Evolutionary conservation across 2,797 vertebrate genomes (phyloP), one percentile per base, ranked within the genome.

Genomic region (Diplodus sargus): DNA sequence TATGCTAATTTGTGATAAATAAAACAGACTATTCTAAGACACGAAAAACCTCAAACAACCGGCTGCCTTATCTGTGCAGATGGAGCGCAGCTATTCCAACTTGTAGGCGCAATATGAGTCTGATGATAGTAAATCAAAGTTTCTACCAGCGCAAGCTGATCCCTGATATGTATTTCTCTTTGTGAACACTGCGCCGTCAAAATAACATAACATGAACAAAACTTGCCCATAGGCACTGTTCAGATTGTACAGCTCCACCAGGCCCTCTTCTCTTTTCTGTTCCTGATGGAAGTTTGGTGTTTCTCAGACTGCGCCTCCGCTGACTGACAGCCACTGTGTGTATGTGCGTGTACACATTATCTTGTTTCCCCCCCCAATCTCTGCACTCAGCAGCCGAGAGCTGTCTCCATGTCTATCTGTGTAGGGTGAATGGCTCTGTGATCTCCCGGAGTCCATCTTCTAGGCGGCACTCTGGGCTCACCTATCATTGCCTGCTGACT

Each of bases 401-500:
- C 78, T 79, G 84, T 70, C 70, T 81, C 59, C 30, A 43, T 59
- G 77, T 71, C 80, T 67, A 7, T 70, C 69, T 74, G 72, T n/a
- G 13, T 39, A 20, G 48, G 86, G 48, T 79, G 84, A 90, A 84
- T 76, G 76, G 67, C 79, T 74, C 78, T 47, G 75, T 86, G 28
- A 85, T 90, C 91, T 91, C 85, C 76, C 7, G 30, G 60, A 86
- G 77, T 90, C 85, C 76, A 83, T 86, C 84, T 80, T 79, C 39
- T 48, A 10, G 64, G 34, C 15, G n/a, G 34, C 58, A 75, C 85
- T 81, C 79, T 65, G 59, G 76, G 64, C 82, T 92, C 91, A 87
- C 93, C 89, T 74, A 88, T 94, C 92, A 94, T 28, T 28, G 82
- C 85, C 78, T 82, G 85, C 67, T 65, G 81, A 84, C 86, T 89